phyloP scores from a whole-genome alignment of 2,113 vertebrate genomes.

The Spilogale gracilis region DNA sequence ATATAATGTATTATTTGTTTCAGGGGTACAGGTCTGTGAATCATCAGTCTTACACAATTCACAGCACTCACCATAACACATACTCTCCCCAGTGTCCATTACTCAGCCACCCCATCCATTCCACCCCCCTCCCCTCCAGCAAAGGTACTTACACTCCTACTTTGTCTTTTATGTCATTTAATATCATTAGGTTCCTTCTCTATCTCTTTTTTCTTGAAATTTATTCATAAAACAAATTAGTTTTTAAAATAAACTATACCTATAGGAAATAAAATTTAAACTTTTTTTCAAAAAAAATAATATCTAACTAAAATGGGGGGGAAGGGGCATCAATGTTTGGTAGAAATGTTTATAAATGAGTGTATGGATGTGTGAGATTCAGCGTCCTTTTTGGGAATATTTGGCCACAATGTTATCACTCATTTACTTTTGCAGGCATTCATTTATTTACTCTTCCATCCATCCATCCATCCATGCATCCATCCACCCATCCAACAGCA shows the following conservation, averaged over 20 bases:
- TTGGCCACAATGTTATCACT: background rate
- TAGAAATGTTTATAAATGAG: background rate
- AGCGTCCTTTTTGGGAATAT: background rate
- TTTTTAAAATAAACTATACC: background rate
- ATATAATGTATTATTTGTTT: too few relatives aligned
- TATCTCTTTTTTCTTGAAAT: background rate
- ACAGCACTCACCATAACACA: too few relatives aligned
- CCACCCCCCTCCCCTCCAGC: too few relatives aligned
- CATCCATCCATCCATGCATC: background rate
- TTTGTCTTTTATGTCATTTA: slow-evolving; percentile 30
- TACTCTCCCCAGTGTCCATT: too few relatives aligned
- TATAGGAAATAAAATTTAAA: background rate
- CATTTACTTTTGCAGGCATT: background rate
- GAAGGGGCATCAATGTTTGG: background rate
- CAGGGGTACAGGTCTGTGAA: too few relatives aligned
- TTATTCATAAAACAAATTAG: slow-evolving; percentile 23
- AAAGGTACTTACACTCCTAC: background rate
- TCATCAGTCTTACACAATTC: too few relatives aligned
- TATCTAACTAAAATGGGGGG: background rate
- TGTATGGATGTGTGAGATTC: background rate
- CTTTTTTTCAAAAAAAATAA: background rate
- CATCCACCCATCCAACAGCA: background rate
- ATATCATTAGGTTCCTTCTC: background rate
- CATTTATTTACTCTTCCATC: background rate
- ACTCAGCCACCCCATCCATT: too few relatives aligned